Percentiles rank a stretch among this genome's conserved stretches.
phyloP scores from a whole-genome alignment of 2,888 invertebrate species.

The Julus scanicus region DNA sequence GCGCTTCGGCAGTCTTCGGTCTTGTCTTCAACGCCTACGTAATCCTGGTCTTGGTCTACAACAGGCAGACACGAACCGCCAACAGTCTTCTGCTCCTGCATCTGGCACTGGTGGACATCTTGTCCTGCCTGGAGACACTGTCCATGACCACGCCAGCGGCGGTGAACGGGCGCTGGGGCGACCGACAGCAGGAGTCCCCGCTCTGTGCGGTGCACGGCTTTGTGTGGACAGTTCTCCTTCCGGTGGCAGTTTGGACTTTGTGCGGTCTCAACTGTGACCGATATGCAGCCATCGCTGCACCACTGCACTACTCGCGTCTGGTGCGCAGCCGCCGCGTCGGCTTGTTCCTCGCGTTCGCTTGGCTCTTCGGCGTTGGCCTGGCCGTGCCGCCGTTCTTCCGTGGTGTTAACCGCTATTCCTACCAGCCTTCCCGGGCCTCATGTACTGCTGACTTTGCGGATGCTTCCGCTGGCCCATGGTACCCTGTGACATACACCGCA shows the following conservation, averaged over 20 bases:
- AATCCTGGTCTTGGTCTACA: constrained; percentile 77
- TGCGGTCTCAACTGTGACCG: constrained; percentile 76
- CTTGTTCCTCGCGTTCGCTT: constrained; percentile 75
- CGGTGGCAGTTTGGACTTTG: constrained; percentile 81
- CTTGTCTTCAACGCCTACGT: constrained; percentile 80
- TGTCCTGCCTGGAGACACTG: constrained; percentile 74
- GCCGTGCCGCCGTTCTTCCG: constrained; percentile 60
- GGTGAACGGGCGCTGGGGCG: constrained; percentile 64
- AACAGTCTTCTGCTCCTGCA: constrained; percentile 79
- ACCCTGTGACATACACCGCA: constrained; percentile 61
- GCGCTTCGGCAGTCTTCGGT: constrained; percentile 68
- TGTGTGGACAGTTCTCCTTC: constrained; percentile 75
- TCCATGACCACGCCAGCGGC: constrained; percentile 57
- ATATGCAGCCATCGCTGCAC: constrained; percentile 83
- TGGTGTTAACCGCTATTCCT: constrained; percentile 57
- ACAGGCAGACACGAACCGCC: constrained; percentile 75
- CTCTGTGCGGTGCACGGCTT: constrained; percentile 59
- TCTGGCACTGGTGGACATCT: constrained; percentile 76
- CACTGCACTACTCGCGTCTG: constrained; percentile 81
- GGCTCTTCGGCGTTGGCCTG: constrained; percentile 64
- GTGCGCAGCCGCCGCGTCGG: constrained; percentile 78
- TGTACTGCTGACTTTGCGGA: constrained; percentile 56
- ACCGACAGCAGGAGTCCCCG: constrained; percentile 57
- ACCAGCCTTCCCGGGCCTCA: constrained; percentile 52
- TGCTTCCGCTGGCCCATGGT: constrained; percentile 58